Evolutionary conservation across 2,888 invertebrate species (phyloP), one percentile per base, ranked within the genome.

Genomic region (Euzophera pinguis): DNA sequence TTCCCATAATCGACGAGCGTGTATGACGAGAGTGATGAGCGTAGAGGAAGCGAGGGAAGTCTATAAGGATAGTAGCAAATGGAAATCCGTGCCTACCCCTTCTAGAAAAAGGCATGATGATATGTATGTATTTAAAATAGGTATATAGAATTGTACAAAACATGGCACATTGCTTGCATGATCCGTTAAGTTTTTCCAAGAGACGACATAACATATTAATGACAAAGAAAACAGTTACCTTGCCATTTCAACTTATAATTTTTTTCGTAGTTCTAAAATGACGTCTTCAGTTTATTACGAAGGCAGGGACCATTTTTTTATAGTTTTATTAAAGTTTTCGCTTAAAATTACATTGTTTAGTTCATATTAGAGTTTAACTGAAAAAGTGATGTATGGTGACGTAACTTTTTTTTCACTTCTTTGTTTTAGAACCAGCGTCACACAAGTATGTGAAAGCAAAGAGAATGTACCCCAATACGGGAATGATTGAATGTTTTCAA

Each of bases 191-290:
- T n/a, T n/a, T n/a, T 22, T 22, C 5, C 22, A 22, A 22, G 2
- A 2, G 22, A 3, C 2, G 22, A 22, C 22, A 22, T 3, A 22
- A 22, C 22, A 5, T 22, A 22, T 22, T 5, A 32, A 1, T 29
- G 7, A 32, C 3, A 10, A 32, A 6, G 7, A 42, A 22, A 22
- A 8, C 16, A 53, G 57, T 60, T 57, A 73, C 72, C 63, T 61
- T 57, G 67, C 61, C 70, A 70, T 69, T 59, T 63, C 59, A 47
- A 34, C 43, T 48, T 55, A 50, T 52, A 52, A 55, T 14, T 39
- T 59, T 53, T 55, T 38, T 32, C 32, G 29, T 14, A 43, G 43
- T 48, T 59, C 35, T 52, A 52, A 50, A 52, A 50, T 16, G 42
- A 39, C 39, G 42, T 48, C 34, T 37, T 43, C 41, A 42, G 14